phyloP scores from a whole-genome alignment of 1,140 invertebrate species.

The Leptinotarsa undecemlineata region DNA sequence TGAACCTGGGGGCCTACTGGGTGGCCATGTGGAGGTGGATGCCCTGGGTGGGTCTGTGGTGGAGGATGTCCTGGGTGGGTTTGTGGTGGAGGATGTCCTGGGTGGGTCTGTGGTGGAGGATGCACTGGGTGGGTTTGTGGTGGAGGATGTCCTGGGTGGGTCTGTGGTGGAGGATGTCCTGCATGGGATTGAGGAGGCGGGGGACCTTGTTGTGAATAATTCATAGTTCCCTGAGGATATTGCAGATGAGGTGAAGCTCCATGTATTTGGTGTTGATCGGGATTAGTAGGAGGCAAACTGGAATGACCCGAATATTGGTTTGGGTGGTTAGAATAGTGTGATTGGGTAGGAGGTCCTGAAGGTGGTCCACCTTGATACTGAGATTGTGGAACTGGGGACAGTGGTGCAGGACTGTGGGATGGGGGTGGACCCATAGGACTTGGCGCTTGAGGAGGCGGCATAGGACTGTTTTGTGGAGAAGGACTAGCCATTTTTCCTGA shows the following conservation, averaged over 20 bases:
- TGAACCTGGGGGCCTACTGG: slow-evolving; percentile 13
- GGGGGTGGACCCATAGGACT: slow-evolving; percentile 79
- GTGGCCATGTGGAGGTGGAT: slow-evolving; percentile 13
- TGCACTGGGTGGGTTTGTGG: neutral
- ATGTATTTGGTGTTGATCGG: neutral
- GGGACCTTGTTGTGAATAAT: neutral
- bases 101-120: neutral
- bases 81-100: neutral
- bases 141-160: neutral
- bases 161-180: neutral
- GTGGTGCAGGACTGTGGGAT: slow-evolving; percentile 75
- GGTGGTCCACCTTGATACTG: slow-evolving; percentile 59
- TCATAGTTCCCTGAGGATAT: neutral
- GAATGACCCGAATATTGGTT: slow-evolving; percentile 4
- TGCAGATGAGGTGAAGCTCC: slow-evolving; percentile 1
- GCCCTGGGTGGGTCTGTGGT: neutral
- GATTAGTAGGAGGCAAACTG: slow-evolving; percentile 12
- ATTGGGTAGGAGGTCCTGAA: slow-evolving; percentile 5
- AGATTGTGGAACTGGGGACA: slow-evolving; percentile 57
- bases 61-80: neutral
- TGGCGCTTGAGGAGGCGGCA: slow-evolving; percentile 79
- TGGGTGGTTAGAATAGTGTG: slow-evolving; percentile 13
- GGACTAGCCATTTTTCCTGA: slow-evolving; percentile 69
- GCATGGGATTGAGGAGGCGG: neutral
- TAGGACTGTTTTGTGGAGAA: slow-evolving; percentile 77